A percentile compares a stretch with the other conserved stretches of the same genome.
phyloP scores from a whole-genome alignment of 1,140 invertebrate species.

The Listronotus bonariensis region DNA sequence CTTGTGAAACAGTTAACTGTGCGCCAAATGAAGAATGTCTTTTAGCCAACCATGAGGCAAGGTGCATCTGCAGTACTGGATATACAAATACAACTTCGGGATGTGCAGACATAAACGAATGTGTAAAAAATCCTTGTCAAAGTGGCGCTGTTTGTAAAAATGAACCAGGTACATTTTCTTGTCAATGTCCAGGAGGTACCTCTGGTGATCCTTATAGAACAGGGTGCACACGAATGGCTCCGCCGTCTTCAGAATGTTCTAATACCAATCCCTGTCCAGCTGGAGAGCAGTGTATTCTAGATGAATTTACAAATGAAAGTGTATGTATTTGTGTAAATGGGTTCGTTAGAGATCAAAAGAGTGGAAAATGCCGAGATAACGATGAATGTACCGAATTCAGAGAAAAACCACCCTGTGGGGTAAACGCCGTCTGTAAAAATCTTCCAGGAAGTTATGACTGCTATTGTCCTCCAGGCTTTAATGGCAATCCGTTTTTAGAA shows the following conservation, averaged over 20 bases:
- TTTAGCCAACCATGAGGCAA: slow-evolving; percentile 78
- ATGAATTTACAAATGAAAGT: slow-evolving; percentile 71
- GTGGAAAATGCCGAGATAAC: slow-evolving; percentile 80
- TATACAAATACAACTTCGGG: slow-evolving; percentile 75
- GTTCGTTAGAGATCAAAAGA: slow-evolving; percentile 72
- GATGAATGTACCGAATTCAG: slow-evolving; percentile 81
- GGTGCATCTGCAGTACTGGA: slow-evolving; percentile 80
- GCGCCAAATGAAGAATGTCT: slow-evolving; percentile 89
- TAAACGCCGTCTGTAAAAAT: slow-evolving; percentile 90
- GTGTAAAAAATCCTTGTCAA: slow-evolving; percentile 75
- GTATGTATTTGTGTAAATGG: slow-evolving; percentile 88
- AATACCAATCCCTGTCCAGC: slow-evolving; percentile 75
- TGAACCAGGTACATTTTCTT: slow-evolving; percentile 81
- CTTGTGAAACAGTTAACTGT: slow-evolving; percentile 84
- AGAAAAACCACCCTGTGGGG: slow-evolving; percentile 77
- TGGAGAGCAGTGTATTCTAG: slow-evolving; percentile 82
- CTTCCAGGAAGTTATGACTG: slow-evolving; percentile 93
- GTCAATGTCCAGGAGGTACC: slow-evolving; percentile 81
- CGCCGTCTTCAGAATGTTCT: slow-evolving; percentile 68
- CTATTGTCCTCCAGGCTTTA: slow-evolving; percentile 83
- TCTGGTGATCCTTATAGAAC: slow-evolving; percentile 71
- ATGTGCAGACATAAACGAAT: slow-evolving; percentile 88
- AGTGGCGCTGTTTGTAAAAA: slow-evolving; percentile 85
- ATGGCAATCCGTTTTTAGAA: slow-evolving; percentile 84
- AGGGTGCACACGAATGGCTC: slow-evolving; percentile 70